Percentiles rank a stretch among this genome's conserved stretches.
Conservation (phyloP, 2,888 invertebrate species). For the Cheilosia soror region DNA sequence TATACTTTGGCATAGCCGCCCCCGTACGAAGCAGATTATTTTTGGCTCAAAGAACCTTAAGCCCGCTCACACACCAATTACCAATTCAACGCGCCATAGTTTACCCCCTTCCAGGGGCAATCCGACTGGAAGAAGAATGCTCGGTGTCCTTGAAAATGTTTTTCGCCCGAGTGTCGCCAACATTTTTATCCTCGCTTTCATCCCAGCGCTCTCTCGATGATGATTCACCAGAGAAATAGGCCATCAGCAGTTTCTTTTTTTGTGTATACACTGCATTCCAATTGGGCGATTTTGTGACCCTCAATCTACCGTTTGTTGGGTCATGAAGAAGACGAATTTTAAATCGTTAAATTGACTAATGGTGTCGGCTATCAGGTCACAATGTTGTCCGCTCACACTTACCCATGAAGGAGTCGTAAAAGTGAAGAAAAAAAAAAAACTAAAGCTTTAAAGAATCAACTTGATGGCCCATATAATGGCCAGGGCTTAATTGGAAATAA, state of each 20-base stretch:
- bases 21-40: too few relatives aligned
- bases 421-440: constrained; percentile 8
- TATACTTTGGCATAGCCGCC: too few relatives aligned
- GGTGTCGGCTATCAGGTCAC: constrained; percentile 27
- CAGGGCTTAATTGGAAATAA: constrained; percentile 43
- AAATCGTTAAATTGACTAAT: constrained; percentile 34
- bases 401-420: constrained; percentile 48
- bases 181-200: neutral
- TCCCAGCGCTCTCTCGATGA: neutral
- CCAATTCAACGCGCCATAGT: neutral
- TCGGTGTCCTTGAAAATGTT: constrained; percentile 42
- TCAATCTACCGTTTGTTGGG: neutral
- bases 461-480: constrained; percentile 43
- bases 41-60: too few relatives aligned
- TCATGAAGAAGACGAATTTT: neutral
- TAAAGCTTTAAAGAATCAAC: neutral
- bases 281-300: constrained; percentile 14
- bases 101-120: constrained; percentile 1
- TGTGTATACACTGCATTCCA: constrained; percentile 26
- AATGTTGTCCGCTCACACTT: constrained; percentile 17
- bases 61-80: neutral
- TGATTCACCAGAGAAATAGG: constrained; percentile 30
- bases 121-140: constrained; percentile 28
- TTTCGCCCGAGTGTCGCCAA: constrained; percentile 50
- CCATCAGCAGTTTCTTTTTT: constrained; percentile 1